phyloP scores from a whole-genome alignment of 1,140 invertebrate species.

The Calosoma granatense region DNA sequence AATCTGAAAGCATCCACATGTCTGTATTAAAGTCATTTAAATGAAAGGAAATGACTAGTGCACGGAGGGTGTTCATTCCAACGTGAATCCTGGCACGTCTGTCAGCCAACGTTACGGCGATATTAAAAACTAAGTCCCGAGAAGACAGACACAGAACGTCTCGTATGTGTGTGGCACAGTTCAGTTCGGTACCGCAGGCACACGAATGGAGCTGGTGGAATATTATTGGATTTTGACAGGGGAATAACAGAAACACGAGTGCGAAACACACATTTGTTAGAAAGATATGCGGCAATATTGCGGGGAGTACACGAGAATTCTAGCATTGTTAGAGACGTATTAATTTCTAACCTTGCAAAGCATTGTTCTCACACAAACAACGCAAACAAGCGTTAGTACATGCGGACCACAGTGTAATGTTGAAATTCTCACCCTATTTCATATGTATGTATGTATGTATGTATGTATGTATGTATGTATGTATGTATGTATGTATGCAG shows the following conservation, averaged over 20 bases:
- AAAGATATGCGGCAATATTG: background rate
- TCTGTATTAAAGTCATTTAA: constrained; percentile 8
- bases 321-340: background rate
- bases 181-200: too few relatives aligned
- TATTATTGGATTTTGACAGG: background rate
- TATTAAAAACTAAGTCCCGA: constrained; percentile 2
- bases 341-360: background rate
- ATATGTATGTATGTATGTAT: too few relatives aligned
- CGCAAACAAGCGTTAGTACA: background rate
- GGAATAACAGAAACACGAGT: background rate
- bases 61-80: background rate
- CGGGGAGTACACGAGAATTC: background rate
- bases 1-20: background rate
- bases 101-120: background rate
- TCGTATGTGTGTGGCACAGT: too few relatives aligned
- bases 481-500: too few relatives aligned
- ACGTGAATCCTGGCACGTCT: background rate
- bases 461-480: too few relatives aligned
- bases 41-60: constrained; percentile 6
- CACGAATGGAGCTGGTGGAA: background rate
- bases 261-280: background rate
- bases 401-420: background rate
- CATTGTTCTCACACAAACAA: background rate
- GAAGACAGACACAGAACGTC: too few relatives aligned
- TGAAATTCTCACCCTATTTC: too few relatives aligned